phyloP scores from a whole-genome alignment of 2,113 vertebrate species.

The Aix galericulata region DNA sequence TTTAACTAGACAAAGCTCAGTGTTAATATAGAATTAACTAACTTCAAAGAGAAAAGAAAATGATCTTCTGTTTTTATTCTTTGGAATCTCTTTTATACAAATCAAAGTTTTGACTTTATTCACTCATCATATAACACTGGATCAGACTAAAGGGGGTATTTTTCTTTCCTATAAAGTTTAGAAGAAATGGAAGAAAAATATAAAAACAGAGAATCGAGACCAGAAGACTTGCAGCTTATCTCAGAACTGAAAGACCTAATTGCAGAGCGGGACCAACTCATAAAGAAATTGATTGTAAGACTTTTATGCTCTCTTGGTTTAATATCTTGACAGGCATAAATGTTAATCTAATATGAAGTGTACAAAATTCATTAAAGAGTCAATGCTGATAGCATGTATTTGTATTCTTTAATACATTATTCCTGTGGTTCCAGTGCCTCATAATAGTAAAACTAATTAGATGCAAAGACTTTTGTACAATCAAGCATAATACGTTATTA shows the following conservation, averaged over 20 bases:
- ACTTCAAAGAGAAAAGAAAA: background rate
- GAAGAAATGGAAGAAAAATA: conserved; percentile 98
- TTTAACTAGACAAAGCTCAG: background rate
- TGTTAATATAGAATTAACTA: background rate
- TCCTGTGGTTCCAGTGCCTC: background rate
- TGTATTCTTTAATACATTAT: background rate
- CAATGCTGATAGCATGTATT: background rate
- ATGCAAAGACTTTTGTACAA: background rate
- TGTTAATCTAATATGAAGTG: background rate
- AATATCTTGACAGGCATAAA: conserved; percentile 1
- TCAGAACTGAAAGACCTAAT: conserved; percentile 96
- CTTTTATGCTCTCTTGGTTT: conserved; percentile 39
- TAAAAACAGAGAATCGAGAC: conserved; percentile 92
- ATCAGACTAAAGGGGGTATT: conserved; percentile 67
- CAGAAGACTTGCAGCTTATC: conserved; percentile 94
- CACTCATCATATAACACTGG: background rate
- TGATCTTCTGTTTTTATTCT: background rate
- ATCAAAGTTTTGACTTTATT: conserved; percentile 2
- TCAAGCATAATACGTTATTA: background rate
- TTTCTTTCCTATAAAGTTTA: conserved; percentile 83
- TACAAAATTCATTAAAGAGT: background rate
- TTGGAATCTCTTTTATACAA: background rate
- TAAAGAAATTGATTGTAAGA: conserved; percentile 98
- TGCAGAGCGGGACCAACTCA: conserved; percentile 92
- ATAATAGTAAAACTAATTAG: background rate